Evolutionary conservation across 2,797 vertebrate species (phyloP).

Genomic region (Manis javanica): DNA sequence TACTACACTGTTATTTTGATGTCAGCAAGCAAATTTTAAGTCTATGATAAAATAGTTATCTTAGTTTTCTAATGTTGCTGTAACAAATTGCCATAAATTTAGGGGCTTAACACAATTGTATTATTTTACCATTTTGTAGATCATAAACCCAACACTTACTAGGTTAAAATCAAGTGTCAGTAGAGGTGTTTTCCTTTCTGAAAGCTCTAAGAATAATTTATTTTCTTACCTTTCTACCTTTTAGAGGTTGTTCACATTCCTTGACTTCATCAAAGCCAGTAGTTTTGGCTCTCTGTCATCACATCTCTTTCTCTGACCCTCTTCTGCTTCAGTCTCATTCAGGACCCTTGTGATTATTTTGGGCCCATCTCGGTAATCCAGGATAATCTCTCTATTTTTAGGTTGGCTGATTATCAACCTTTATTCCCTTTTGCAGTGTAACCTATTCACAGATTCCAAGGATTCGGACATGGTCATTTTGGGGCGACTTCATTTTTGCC

Average conservation of each 20-base stretch:
- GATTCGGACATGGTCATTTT: neutral
- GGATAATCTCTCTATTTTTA: neutral
- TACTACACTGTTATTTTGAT: slow-evolving; percentile 10
- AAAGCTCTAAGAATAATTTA: neutral
- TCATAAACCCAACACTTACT: neutral
- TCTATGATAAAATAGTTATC: neutral
- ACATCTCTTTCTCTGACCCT: neutral
- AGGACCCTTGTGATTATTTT: neutral
- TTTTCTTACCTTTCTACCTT: neutral
- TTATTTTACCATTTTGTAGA: neutral
- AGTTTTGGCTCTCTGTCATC: neutral
- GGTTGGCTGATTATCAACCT: neutral
- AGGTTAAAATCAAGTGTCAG: neutral
- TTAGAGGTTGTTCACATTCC: neutral
- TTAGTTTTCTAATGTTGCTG: neutral
- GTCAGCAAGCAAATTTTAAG: neutral
- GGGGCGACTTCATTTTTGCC: neutral
- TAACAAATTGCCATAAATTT: neutral
- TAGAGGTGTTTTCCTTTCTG: neutral
- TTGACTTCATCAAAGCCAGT: neutral
- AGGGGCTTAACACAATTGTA: neutral
- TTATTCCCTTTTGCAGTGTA: neutral
- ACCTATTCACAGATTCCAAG: neutral
- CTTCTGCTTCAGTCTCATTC: neutral
- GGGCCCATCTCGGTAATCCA: neutral